These are phyloP conservation scores for Fundulus diaphanus DNA, from an alignment of 2,797 vertebrate species.

Conservation along the genomic window DNA sequence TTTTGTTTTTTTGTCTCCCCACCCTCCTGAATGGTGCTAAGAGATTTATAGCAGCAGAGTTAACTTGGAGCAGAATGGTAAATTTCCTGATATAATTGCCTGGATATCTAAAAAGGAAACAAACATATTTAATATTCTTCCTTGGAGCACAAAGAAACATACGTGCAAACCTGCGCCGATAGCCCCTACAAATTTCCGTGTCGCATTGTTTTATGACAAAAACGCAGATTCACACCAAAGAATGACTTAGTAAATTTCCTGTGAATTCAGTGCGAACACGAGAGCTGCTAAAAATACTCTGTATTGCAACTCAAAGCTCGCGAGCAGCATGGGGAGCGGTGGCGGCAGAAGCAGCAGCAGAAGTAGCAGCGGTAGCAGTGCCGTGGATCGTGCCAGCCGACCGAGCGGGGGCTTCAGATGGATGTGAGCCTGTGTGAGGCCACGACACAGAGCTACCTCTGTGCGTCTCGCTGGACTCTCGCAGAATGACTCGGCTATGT, in stretches of 20 bases:
- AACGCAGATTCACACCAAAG: conserved; percentile 44
- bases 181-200: conserved; percentile 38
- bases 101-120: conserved; percentile 46
- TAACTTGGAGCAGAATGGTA: conserved; percentile 36
- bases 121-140: conserved; percentile 22
- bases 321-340: conserved; percentile 41
- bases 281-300: conserved; percentile 76
- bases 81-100: conserved; percentile 46
- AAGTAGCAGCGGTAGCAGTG: conserved; percentile 9
- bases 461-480: conserved; percentile 77
- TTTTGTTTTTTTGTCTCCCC: not conserved
- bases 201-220: conserved; percentile 42
- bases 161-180: conserved; percentile 11
- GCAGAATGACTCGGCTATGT: conserved; percentile 83
- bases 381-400: conserved; percentile 60
- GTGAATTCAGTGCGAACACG: conserved; percentile 63
- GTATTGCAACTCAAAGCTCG: conserved; percentile 34
- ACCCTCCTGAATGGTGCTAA: conserved; percentile 45
- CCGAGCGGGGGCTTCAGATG: conserved; percentile 73
- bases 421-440: conserved; percentile 78
- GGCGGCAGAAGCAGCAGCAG: conserved; percentile 33
- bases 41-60: conserved; percentile 52
- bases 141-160: conserved; percentile 17
- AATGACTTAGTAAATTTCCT: conserved; percentile 61
- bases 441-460: conserved; percentile 80